Evolutionary conservation across 2,113 vertebrate genomes (phyloP).

Genomic region (Tychaedon coryphoeus): DNA sequence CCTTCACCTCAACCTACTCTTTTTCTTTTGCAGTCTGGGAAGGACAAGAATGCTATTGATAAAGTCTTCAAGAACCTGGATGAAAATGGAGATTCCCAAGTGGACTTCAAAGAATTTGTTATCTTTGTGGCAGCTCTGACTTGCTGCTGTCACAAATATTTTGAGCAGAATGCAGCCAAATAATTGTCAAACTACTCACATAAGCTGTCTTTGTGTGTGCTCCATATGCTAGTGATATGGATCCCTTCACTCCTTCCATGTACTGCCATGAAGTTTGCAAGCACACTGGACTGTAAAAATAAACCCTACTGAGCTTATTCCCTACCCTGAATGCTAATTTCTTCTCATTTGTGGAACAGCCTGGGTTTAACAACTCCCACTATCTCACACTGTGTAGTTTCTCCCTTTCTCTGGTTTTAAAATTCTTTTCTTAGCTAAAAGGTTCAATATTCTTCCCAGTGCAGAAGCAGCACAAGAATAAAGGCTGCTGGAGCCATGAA

Average conservation of each 20-base stretch:
- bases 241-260: background rate
- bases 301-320: background rate
- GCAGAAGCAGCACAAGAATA: background rate
- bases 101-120: constrained; percentile 80
- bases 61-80: constrained; percentile 73
- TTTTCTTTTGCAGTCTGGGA: constrained; percentile 52
- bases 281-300: constrained; percentile 2
- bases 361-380: background rate
- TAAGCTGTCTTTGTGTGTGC: background rate
- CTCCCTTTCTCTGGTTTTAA: background rate
- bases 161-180: background rate
- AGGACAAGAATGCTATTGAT: constrained; percentile 46
- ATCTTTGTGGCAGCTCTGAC: constrained; percentile 64
- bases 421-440: background rate
- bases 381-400: background rate
- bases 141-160: constrained; percentile 63
- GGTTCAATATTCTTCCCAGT: background rate
- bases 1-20: background rate
- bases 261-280: background rate
- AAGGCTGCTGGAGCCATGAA: background rate
- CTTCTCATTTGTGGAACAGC: background rate
- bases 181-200: background rate
- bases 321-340: constrained; percentile 8
- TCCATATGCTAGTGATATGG: background rate
- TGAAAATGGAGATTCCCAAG: constrained; percentile 58